Evolutionary conservation across 1,140 invertebrate genomes (phyloP).

Genomic region (Zaprionus taronus): DNA sequence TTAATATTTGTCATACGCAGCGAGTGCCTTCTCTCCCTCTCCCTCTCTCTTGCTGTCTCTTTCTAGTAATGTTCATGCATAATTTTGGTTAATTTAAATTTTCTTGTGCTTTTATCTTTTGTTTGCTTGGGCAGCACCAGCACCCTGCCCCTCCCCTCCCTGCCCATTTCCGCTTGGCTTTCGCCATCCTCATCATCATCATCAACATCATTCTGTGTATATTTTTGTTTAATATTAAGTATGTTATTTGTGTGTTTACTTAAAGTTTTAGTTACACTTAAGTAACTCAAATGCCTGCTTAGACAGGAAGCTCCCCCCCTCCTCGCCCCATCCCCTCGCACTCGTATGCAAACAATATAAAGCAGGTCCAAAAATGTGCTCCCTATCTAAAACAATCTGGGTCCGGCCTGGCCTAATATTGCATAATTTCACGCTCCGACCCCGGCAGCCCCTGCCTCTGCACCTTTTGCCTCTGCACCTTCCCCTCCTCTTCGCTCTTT

Average conservation of each 20-base stretch:
- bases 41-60: neutral
- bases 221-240: constrained; percentile 83
- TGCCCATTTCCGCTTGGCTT: constrained; percentile 62
- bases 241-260: constrained; percentile 83
- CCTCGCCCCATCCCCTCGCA: neutral
- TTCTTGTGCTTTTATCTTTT: constrained; percentile 77
- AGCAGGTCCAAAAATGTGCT: constrained; percentile 49
- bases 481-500: neutral
- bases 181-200: constrained; percentile 35
- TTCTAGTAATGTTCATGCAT: constrained; percentile 79
- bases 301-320: neutral
- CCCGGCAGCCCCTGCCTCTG: neutral
- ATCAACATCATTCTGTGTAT: constrained; percentile 55
- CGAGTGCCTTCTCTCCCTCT: constrained; percentile 8
- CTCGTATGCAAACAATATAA: constrained; percentile 75
- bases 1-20: constrained; percentile 81
- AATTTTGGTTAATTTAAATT: constrained; percentile 84
- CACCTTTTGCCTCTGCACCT: neutral
- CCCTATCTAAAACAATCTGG: constrained; percentile 10
- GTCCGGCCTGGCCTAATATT: constrained; percentile 48
- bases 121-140: constrained; percentile 56
- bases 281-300: constrained; percentile 73
- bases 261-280: constrained; percentile 82
- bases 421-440: constrained; percentile 75
- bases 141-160: constrained; percentile 2